Evolutionary conservation across 64 coral and sea anemone species (phyloP), one percentile per base, ranked within the genome.

Genomic region (Orbicella faveolata): DNA sequence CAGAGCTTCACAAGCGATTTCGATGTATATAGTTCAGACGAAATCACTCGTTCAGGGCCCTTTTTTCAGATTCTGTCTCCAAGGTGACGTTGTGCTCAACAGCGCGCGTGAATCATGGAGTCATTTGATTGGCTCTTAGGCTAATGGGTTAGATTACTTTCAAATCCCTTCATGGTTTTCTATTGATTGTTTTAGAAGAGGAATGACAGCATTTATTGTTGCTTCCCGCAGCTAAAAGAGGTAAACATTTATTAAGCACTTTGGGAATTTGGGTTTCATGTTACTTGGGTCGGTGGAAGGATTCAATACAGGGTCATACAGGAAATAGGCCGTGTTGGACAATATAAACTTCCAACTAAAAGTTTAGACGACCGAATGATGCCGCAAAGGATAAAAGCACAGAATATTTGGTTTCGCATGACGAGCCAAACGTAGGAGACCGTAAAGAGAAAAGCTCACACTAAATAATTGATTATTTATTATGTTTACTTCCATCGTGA

Each of bases 31-130:
- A 83, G 39, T 20, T 9, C 36, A 53, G 41, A 70, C 23, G 61
- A 30, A 85, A 84, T 67, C 63, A 11, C 62, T 4, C 15, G 23
- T 51, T 48, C 4, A 73, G 39, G 0, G 0, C 39, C 11, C 23
- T 20, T 6, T 30, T 8, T 13, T 17, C 12, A 1, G 11, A 51
- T 23, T n/a, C 17, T 69, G 82, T 85, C 37, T 36, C 82, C 82
- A 85, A 85, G 82, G 82, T 52, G 82, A 85, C 82, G 82, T 85
- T 85, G 18, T 85, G 37, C 73, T 85, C 82, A 85, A 85, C 82
- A 85, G 10, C 13, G 65, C 44, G 44, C 44, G 4, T n/a, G 75
- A 44, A 52, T 10, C 8, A 20, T 39, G 11, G 17, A 17, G 20
- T 51, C 82, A 21, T 70, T 39, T 85, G 82, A 85, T 85, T 85